Conservation (phyloP, 2,888 invertebrate genomes). For the Tortrix viridana region DNA sequence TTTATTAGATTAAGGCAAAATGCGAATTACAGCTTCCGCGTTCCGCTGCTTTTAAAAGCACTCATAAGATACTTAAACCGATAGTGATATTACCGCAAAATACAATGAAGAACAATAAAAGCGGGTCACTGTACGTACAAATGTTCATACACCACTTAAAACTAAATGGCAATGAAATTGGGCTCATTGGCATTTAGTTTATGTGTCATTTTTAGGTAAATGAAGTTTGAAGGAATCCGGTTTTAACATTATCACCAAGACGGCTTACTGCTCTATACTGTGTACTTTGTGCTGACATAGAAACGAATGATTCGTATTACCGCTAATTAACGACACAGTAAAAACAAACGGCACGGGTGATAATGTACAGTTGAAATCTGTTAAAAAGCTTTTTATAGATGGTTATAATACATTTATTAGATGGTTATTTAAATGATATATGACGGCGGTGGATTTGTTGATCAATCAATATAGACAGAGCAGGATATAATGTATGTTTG, state of each 20-base stretch:
- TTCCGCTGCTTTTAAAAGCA: no score
- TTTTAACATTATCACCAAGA: not conserved
- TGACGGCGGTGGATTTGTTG: conserved; percentile 24
- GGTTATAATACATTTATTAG: conserved; percentile 28
- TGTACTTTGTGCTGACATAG: conserved; percentile 17
- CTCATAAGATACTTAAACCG: no score
- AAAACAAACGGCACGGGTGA: conserved; percentile 30
- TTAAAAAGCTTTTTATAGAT: conserved; percentile 29
- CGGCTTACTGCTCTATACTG: conserved; percentile 2
- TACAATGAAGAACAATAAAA: no score
- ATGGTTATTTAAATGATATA: conserved; percentile 21
- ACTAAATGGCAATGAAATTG: no score
- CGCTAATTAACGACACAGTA: conserved; percentile 26
- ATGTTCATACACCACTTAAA: no score
- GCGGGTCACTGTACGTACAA: no score
- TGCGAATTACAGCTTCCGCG: no score
- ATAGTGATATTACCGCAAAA: no score
- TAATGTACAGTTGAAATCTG: conserved; percentile 36
- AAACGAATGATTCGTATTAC: conserved; percentile 35
- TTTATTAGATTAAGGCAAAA: no score
- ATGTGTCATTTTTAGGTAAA: no score
- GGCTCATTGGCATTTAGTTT: no score
- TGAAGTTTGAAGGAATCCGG: no score
- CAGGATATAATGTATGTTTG: conserved; percentile 26
- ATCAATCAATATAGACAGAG: conserved; percentile 30